These are phyloP conservation scores for Rutilus rutilus DNA, from an alignment of 2,113 vertebrate species.

Conservation along the genomic window DNA sequence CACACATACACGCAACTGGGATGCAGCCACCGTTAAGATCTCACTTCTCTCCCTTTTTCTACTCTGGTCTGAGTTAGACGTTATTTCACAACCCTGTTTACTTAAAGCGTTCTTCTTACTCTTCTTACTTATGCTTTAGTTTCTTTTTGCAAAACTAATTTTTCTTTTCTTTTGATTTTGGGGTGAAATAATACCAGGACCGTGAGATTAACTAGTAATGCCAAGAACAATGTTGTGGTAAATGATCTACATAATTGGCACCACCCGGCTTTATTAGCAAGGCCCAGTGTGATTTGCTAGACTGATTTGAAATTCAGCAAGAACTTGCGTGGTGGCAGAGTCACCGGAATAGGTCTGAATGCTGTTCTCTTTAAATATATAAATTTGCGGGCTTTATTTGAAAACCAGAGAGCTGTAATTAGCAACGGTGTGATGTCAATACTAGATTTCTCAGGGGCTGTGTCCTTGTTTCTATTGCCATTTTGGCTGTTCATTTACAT, in stretches of 20 bases:
- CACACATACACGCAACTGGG: neutral
- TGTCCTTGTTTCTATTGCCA: too few species aligned
- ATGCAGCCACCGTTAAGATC: conserved; percentile 28
- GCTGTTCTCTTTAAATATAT: too few species aligned
- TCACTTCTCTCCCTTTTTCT: conserved; percentile 23
- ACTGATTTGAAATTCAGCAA: neutral
- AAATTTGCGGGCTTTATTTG: neutral
- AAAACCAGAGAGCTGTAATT: neutral
- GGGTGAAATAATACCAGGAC: neutral
- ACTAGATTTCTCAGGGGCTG: neutral
- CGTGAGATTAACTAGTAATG: neutral
- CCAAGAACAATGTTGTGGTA: neutral
- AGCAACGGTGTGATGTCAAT: neutral
- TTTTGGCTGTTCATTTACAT: too few species aligned
- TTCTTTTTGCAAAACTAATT: neutral
- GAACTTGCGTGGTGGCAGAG: neutral
- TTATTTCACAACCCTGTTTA: neutral
- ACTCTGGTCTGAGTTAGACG: neutral
- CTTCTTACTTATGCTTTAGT: neutral
- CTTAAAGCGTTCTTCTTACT: neutral
- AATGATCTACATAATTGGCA: neutral
- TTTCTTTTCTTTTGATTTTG: neutral
- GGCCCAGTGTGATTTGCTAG: neutral
- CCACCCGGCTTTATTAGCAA: neutral
- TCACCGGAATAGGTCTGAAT: neutral